phyloP scores from a whole-genome alignment of 2,113 vertebrate genomes.

The Carassius gibelio region DNA sequence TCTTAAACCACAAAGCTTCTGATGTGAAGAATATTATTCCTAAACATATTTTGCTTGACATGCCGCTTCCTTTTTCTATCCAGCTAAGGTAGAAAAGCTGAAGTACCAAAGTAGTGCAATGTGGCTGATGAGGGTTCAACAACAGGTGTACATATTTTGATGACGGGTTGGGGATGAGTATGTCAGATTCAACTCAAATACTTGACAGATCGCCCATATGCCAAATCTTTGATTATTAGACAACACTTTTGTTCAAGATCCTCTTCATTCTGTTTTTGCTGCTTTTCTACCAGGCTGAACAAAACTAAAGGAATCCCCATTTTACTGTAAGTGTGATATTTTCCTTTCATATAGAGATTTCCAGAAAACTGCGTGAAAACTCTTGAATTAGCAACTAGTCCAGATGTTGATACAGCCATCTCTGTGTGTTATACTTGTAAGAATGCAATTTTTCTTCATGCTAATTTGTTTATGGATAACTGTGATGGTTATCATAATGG shows the following conservation, averaged over 20 bases:
- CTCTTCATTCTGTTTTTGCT: constrained; percentile 6
- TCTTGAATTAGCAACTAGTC: constrained; percentile 3
- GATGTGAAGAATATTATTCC: constrained; percentile 38
- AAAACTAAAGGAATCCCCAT: constrained; percentile 1
- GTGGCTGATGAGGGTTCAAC: constrained; percentile 32
- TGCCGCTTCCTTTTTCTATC: constrained; percentile 35
- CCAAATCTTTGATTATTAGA: not conserved
- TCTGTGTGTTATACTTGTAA: not conserved
- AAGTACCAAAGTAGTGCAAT: constrained; percentile 49
- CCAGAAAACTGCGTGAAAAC: not conserved
- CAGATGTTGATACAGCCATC: constrained; percentile 13
- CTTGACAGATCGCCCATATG: constrained; percentile 18
- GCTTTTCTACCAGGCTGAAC: constrained; percentile 35
- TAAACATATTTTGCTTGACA: constrained; percentile 28
- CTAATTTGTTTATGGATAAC: not conserved
- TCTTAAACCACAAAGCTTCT: constrained; percentile 42
- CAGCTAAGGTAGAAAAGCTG: constrained; percentile 50
- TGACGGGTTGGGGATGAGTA: not conserved
- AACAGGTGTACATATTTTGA: constrained; percentile 37
- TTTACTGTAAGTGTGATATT: constrained; percentile 23
- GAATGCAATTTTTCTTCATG: constrained; percentile 5
- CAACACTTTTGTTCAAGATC: not conserved
- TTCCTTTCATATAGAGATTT: constrained; percentile 4
- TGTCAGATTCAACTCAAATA: constrained; percentile 4
- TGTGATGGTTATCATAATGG: constrained; percentile 10